Evolutionary conservation across 92 coral and sea anemone genomes (phyloP), one percentile per base, ranked within the genome.

Genomic region (Epizoanthus stellaris): DNA sequence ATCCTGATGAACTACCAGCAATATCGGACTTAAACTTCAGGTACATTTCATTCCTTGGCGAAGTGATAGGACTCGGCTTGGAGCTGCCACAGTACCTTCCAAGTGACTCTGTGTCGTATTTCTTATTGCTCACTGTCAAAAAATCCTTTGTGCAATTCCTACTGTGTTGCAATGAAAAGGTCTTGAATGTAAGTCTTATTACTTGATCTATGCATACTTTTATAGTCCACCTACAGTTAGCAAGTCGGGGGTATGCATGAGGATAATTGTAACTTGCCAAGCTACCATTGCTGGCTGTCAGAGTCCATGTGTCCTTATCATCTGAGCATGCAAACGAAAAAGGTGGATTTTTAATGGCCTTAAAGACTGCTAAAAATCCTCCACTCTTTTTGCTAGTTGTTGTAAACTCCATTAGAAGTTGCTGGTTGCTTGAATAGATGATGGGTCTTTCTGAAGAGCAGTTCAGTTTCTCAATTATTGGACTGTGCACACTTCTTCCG

Each of bases 191-290:
- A 21, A 79, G 72, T 43, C 49, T 79, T 40, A 79, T 62, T 10
- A 79, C 16, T 45, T 79, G 70, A 62, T 79, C 19, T 34, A 20
- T 38, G 13, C 13, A 13, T 40, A 63, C 83, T 43, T 21, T 79
- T 40, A 79, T 79, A 40, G 20, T 49, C 83, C 83, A 79, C 0
- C 13, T 42, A 63, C 83, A 79, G 34, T 10, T 21, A 8, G 43
- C 67, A 4, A 0, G 12, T 11, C 17, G 15, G 1, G 83, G 72
- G 65, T 79, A 79, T 1, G 58, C 60, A 12, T 79, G 83, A 20
- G 83, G 83, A 63, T 79, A 79, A 40, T 79, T 42, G 34, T 4
- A 39, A 59, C 83, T 79, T 16, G 83, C 71, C 42, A 79, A 43
- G 0, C 43, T 21, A 21, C 83, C 83, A 43, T 6, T 16, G 9